Conservation (phyloP, 1,140 invertebrate species). For the Zaprionus vittiger region DNA sequence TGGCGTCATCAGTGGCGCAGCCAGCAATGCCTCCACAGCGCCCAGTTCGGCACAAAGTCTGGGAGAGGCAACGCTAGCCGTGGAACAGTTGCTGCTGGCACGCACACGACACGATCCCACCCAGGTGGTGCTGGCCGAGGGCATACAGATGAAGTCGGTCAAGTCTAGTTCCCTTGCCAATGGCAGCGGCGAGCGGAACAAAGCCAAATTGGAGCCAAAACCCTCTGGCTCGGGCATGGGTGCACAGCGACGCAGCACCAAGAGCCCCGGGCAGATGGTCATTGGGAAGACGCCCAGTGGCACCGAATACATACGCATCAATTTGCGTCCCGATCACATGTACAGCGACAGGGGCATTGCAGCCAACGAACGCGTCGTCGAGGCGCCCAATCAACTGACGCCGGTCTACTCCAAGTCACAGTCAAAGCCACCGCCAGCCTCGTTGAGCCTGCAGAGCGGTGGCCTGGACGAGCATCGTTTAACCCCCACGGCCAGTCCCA, state of each 20-base stretch:
- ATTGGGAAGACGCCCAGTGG: constrained; percentile 83
- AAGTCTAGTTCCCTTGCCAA: constrained; percentile 57
- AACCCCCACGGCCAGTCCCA: constrained; percentile 84
- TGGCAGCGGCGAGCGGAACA: constrained; percentile 34
- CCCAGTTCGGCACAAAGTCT: constrained; percentile 77
- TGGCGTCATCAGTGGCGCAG: constrained; percentile 16
- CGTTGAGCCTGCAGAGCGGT: constrained; percentile 84
- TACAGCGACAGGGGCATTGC: constrained; percentile 86
- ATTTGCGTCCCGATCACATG: constrained; percentile 88
- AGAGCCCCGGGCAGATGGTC: constrained; percentile 80
- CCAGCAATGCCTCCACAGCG: constrained; percentile 58
- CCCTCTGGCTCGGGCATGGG: constrained; percentile 44
- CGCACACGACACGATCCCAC: constrained; percentile 86
- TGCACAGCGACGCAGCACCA: constrained; percentile 65
- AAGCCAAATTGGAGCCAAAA: constrained; percentile 35
- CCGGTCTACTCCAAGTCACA: constrained; percentile 70
- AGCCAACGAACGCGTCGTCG: constrained; percentile 76
- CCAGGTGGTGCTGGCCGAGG: constrained; percentile 86
- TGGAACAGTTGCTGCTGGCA: constrained; percentile 88
- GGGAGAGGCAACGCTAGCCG: constrained; percentile 86
- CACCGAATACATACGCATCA: constrained; percentile 87
- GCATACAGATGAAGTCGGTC: constrained; percentile 79
- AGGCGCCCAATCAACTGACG: constrained; percentile 78
- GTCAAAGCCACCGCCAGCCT: constrained; percentile 84
- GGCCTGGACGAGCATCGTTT: constrained; percentile 73